Conservation (phyloP, 2,888 invertebrate genomes). For the Pammene fasciana region DNA sequence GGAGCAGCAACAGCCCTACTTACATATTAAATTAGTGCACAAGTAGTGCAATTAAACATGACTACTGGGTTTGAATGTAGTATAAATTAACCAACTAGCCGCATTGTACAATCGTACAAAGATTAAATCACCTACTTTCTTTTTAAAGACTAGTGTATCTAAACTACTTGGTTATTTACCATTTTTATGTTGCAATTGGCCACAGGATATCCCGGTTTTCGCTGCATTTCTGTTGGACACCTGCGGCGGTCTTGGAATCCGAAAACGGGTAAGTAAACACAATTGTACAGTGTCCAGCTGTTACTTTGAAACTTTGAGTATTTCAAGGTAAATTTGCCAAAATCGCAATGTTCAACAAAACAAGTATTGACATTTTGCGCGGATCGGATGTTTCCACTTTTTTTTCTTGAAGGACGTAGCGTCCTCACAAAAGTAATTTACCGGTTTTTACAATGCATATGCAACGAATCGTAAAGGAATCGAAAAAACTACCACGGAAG, state of each 20-base stretch:
- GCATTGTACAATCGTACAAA: neutral
- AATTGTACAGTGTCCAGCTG: conserved; percentile 1
- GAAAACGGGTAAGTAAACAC: neutral
- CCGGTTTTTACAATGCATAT: conserved; percentile 19
- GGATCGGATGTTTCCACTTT: conserved; percentile 41
- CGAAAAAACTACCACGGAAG: conserved; percentile 39
- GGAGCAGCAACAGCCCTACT: conserved; percentile 1
- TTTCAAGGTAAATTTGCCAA: conserved; percentile 27
- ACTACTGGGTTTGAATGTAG: neutral
- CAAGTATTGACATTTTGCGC: conserved; percentile 57
- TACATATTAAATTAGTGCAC: conserved; percentile 27
- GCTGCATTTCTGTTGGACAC: conserved; percentile 63
- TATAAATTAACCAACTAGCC: neutral
- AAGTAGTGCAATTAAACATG: neutral
- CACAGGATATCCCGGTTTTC: conserved; percentile 74
- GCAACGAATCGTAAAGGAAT: conserved; percentile 7
- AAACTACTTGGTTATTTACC: conserved; percentile 57
- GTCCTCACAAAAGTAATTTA: conserved; percentile 27
- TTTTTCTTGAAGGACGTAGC: neutral
- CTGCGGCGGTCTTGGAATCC: neutral
- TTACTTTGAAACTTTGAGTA: conserved; percentile 25
- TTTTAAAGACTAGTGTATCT: conserved; percentile 4
- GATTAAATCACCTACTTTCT: neutral
- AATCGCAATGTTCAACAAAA: conserved; percentile 45
- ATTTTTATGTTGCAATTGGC: conserved; percentile 76